phyloP scores from a whole-genome alignment of 2,113 vertebrate genomes.

The Malurus alboscapulatus region DNA sequence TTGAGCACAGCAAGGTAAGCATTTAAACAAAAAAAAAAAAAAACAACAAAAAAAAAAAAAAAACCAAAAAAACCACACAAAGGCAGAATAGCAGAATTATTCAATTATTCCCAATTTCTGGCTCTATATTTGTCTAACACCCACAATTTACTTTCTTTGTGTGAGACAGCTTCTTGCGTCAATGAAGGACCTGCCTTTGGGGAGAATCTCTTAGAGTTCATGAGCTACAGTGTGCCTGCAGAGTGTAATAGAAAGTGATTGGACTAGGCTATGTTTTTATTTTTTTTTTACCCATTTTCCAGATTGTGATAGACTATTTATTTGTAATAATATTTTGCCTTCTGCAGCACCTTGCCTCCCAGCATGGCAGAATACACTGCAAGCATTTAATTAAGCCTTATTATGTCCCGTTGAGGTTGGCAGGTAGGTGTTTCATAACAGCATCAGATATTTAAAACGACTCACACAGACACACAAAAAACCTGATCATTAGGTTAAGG shows the following conservation, averaged over 20 bases:
- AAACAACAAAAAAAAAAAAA: not conserved
- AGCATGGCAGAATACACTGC: not conserved
- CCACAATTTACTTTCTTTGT: not conserved
- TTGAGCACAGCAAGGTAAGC: not conserved
- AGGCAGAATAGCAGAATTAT: not conserved
- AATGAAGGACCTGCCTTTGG: not conserved
- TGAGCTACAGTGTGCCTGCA: not conserved
- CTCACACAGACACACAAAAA: not conserved
- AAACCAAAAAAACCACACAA: too few species aligned
- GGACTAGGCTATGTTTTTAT: not conserved
- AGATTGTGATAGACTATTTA: not conserved
- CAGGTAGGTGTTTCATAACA: slow-evolving; percentile 8
- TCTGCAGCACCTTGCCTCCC: not conserved
- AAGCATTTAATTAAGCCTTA: slow-evolving; percentile 35
- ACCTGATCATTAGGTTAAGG: not conserved
- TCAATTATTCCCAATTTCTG: not conserved
- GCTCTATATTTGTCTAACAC: not conserved
- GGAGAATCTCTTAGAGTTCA: not conserved
- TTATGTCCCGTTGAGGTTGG: not conserved
- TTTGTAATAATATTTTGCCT: not conserved
- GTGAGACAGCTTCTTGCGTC: not conserved
- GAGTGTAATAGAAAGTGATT: not conserved
- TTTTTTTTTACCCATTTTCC: not conserved
- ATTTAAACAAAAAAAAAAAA: not conserved
- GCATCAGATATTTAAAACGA: not conserved